Evolutionary conservation across 2,797 vertebrate genomes (phyloP), one percentile per base, ranked within the genome.

Genomic region (Echiichthys vipera): DNA sequence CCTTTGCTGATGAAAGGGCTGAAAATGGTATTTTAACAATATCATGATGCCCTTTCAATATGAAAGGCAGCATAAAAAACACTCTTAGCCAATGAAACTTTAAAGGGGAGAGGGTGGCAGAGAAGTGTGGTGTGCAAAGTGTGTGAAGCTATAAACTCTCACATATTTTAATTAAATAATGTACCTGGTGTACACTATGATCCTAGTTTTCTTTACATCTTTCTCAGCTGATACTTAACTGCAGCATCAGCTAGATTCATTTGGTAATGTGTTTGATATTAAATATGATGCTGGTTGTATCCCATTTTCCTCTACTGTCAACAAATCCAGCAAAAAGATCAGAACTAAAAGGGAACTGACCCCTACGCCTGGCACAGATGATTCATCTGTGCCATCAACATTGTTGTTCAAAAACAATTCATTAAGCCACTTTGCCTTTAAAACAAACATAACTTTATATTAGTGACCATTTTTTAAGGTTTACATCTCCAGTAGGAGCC

Each of bases 1-100:
- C 94, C 93, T 95, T 95, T 94, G 70, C 88, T 92, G 93, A 94
- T 94, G 93, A 95, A 94, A 94, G 92, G 64, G 24, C 62, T 61
- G 70, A 91, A 93, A 94, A 90, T 93, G 90, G 85, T 93, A 94
- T 93, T 94, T 94, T 92, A 95, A 94, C 93, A 94, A 94, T 94
- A 93, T 94, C 88, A 77, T 51, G 89, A 93, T 94, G 94, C 89
- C 92, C 93, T 95, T 95, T 95, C 84, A 78, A 84, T 88, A 92
- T 93, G 91, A 94, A 94, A 95, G 89, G 87, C 66, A 34, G 87
- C 78, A 72, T 84, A 88, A 90, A 78, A 77, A 89, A 83, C 80
- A 69, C 83, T 90, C 76, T 90, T 71, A 84, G 83, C 88, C 89
- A 78, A 82, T 65, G 72, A 61, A 69, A 74, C 36, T 84, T 87